Conservation (phyloP, 2,113 vertebrate genomes). For the Euleptes europaea region DNA sequence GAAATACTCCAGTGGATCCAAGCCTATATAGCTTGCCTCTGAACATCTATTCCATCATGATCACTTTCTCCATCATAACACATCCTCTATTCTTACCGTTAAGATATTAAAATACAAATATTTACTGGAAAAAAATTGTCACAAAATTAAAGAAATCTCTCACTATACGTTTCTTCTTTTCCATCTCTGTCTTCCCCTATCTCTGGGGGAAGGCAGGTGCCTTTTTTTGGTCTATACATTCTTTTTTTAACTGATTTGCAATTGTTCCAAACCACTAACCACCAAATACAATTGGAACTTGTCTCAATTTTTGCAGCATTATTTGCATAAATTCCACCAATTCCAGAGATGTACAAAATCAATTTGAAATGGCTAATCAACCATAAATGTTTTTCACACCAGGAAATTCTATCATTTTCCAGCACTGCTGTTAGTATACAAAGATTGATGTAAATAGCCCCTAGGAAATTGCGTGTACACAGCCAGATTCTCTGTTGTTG, state of each 20-base stretch:
- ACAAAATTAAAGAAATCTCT: not conserved
- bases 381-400: not conserved
- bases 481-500: not conserved
- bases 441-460: not conserved
- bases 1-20: no score
- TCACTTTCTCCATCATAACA: not conserved
- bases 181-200: not conserved
- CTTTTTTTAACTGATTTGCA: not conserved
- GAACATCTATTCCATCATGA: not conserved
- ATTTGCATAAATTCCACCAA: not conserved
- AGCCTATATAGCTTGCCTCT: not conserved
- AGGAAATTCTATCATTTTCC: not conserved
- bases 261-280: not conserved
- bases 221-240: not conserved
- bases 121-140: not conserved
- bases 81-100: not conserved
- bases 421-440: not conserved
- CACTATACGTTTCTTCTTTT: not conserved
- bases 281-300: not conserved
- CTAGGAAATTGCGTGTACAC: constrained; percentile 17
- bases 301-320: not conserved
- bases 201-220: not conserved
- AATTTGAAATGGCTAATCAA: not conserved
- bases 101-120: not conserved
- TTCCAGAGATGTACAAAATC: not conserved